Evolutionary conservation across 2,113 vertebrate genomes (phyloP).

Genomic region (Camelus bactrianus): DNA sequence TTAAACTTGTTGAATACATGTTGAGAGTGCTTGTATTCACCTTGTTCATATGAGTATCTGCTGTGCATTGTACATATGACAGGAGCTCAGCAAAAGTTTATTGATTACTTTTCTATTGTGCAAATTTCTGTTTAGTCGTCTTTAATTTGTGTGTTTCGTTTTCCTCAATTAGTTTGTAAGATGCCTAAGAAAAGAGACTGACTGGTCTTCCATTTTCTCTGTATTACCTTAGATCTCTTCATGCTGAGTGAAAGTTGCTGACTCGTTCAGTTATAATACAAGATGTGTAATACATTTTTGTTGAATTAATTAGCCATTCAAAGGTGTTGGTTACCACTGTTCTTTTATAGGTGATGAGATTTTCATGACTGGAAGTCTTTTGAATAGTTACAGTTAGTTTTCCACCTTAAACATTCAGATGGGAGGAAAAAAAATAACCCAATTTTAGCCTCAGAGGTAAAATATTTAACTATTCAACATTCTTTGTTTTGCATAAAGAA

Average conservation of each 20-base stretch:
- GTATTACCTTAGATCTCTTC: background rate
- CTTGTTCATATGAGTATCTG: background rate
- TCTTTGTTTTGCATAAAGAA: slow-evolving; percentile 79
- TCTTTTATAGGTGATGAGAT: background rate
- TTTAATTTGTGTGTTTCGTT: background rate
- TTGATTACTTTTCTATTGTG: background rate
- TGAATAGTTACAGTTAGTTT: slow-evolving; percentile 36
- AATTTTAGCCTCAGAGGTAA: slow-evolving; percentile 68
- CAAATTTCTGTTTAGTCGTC: background rate
- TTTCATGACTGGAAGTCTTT: slow-evolving; percentile 47
- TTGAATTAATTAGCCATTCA: background rate
- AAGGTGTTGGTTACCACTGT: background rate
- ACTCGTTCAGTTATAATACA: background rate
- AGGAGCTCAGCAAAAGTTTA: background rate
- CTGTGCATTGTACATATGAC: background rate
- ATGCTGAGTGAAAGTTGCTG: background rate
- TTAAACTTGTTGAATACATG: background rate
- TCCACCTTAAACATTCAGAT: slow-evolving; percentile 53
- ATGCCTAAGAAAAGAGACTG: background rate
- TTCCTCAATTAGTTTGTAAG: background rate
- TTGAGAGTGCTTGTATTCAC: background rate
- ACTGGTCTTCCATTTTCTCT: background rate
- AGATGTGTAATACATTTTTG: background rate
- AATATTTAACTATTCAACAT: slow-evolving; percentile 76
- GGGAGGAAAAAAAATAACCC: slow-evolving; percentile 42